Conservation (phyloP, 2,113 vertebrate genomes). For the Ornithorhynchus anatinus region DNA sequence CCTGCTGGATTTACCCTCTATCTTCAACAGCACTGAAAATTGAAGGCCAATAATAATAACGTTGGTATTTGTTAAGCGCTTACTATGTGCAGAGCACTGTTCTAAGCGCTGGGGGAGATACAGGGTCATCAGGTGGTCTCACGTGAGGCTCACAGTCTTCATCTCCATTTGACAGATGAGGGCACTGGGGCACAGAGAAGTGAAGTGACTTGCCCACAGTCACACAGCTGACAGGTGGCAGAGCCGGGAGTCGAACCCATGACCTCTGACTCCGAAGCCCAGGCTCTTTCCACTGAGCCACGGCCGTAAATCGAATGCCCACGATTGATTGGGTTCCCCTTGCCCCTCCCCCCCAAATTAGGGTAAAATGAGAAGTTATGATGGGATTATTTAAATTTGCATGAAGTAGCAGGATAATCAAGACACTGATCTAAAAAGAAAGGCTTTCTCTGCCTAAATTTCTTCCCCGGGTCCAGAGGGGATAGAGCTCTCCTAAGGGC, state of each 20-base stretch:
- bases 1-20: background rate
- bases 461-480: background rate
- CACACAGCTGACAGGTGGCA: too few species aligned
- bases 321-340: background rate
- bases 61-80: too few species aligned
- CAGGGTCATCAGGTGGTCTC: too few species aligned
- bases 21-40: background rate
- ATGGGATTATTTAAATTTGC: background rate
- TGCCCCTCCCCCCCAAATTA: background rate
- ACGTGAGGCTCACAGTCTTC: too few species aligned
- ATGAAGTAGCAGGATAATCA: background rate
- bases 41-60: background rate
- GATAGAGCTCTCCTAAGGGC: fast-evolving
- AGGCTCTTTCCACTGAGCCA: fast-evolving
- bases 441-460: background rate
- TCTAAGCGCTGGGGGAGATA: too few species aligned
- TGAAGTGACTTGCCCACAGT: too few species aligned
- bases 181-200: too few species aligned
- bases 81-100: too few species aligned
- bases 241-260: too few species aligned
- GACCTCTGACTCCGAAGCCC: too few species aligned
- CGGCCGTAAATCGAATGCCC: background rate
- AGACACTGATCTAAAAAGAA: background rate
- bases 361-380: background rate
- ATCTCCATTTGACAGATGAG: too few species aligned